Base-by-base conservation (phyloP, 2,888 invertebrate species). In the Rugalucina vietnamica region DNA sequence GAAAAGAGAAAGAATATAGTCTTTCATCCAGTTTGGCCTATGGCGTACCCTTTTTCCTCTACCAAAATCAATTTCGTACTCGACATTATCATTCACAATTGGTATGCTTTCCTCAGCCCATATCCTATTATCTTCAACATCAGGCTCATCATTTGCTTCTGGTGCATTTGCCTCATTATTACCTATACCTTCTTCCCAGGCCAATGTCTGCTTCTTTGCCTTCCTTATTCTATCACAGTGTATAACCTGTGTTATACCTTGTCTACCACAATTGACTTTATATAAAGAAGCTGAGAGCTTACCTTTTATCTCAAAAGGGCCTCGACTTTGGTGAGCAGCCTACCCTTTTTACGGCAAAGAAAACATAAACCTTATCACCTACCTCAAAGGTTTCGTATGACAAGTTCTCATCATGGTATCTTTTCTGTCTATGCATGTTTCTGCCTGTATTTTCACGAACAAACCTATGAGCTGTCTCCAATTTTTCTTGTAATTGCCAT, bases 401-500 rank as follows among this genome's bases (percentile, higher is more conserved):
- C n/a, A n/a, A n/a, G n/a, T n/a, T n/a, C n/a, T n/a, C n/a, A n/a
- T n/a, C n/a, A n/a, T n/a, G n/a, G n/a, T 81, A 81, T 29, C 75
- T 8, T 71, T 82, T 79, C 60, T 82, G 82, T 36, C 82, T 74
- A 5, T 29, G 18, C 71, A 79, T 79, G 32, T 37, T 54, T 27
- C 54, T n/a, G 8, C 32, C 71, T 5, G 75, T 71, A 24, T 82
- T 74, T 12, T 72, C 2, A 12, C 83, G 21, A 4, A 80, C 79
- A 43, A 79, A 32, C 2, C n/a, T 4, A 37, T 83, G 83, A 10
- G 84, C 77, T 0, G 27, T 32, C n/a, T 84, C 84, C 18, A 84
- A 49, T 4, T 54, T 27, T 74, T 84, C 84, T 34, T 73, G 57
- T 14, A 84, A 43, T 43, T 81, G 69, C 84, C 84, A 84, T 1